These are phyloP conservation scores for Xylota sylvarum DNA, from an alignment of 2,888 invertebrate genomes.

Conservation along the genomic window DNA sequence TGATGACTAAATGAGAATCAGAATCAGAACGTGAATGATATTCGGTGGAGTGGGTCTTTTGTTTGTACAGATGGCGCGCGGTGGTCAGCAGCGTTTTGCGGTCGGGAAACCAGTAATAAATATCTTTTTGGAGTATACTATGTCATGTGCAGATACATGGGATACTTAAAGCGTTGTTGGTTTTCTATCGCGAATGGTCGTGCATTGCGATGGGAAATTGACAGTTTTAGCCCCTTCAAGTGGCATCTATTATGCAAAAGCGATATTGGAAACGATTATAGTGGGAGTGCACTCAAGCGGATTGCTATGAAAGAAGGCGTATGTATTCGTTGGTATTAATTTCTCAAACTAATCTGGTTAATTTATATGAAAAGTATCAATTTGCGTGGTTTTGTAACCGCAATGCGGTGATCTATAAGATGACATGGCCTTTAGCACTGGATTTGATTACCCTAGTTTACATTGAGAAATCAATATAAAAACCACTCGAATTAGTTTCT, in stretches of 20 bases:
- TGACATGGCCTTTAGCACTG: neutral
- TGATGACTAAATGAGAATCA: constrained; percentile 53
- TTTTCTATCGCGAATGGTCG: neutral
- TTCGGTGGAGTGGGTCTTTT: constrained; percentile 41
- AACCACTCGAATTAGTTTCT: too few species aligned
- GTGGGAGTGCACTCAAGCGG: neutral
- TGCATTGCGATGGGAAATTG: constrained; percentile 6
- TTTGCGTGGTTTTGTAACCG: constrained; percentile 5
- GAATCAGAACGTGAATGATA: constrained; percentile 19
- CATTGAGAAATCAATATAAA: neutral
- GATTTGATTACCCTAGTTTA: neutral
- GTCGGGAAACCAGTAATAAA: constrained; percentile 39
- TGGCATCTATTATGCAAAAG: constrained; percentile 19
- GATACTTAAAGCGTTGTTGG: constrained; percentile 36
- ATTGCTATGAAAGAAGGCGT: neutral
- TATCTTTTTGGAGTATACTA: constrained; percentile 52
- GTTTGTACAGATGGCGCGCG: constrained; percentile 60
- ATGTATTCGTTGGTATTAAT: neutral
- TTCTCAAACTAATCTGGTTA: constrained; percentile 17
- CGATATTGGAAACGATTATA: constrained; percentile 12
- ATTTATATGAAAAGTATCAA: neutral
- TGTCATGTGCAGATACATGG: constrained; percentile 41
- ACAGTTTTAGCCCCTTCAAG: constrained; percentile 10
- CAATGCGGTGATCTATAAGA: neutral
- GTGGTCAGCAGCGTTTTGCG: constrained; percentile 42